phyloP scores from a whole-genome alignment of 2,888 invertebrate genomes.

The Macrostomum cliftonense region DNA sequence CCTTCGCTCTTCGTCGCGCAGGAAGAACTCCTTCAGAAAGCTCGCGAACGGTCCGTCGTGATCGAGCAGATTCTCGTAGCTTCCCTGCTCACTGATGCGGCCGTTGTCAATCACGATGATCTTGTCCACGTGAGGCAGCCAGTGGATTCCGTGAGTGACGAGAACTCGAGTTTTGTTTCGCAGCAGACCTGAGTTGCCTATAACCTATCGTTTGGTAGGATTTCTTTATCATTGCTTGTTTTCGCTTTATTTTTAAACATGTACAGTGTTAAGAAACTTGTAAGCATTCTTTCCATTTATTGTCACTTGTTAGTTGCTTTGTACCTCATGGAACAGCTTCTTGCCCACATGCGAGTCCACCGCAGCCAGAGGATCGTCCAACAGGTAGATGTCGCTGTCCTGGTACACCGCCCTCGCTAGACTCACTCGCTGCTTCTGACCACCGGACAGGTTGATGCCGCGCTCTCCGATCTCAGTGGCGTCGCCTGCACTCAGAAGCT shows the following conservation, averaged over 20 bases:
- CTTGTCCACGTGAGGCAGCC: conserved; percentile 68
- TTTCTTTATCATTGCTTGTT: too few species aligned
- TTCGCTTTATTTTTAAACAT: too few species aligned
- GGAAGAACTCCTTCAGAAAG: conserved; percentile 41
- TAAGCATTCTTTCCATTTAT: too few species aligned
- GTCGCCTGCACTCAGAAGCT: conserved; percentile 14
- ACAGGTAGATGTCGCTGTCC: conserved; percentile 31
- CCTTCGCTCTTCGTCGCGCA: conserved; percentile 33
- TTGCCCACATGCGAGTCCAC: conserved; percentile 39
- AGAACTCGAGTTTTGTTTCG: conserved; percentile 54
- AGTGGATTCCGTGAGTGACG: conserved; percentile 84
- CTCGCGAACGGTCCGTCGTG: conserved; percentile 47
- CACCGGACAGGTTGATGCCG: conserved; percentile 38
- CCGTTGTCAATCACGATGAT: conserved; percentile 75
- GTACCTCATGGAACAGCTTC: conserved; percentile 37
- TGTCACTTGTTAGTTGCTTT: too few species aligned
- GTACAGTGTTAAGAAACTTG: too few species aligned
- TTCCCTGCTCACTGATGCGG: conserved; percentile 65
- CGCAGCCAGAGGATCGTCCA: conserved; percentile 39
- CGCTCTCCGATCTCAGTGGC: conserved; percentile 19
- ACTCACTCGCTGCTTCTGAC: conserved; percentile 36
- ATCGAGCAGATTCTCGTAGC: conserved; percentile 66
- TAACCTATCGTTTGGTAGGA: not conserved
- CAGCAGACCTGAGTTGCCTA: not conserved
- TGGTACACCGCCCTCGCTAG: conserved; percentile 34